Evolutionary conservation across 2,113 vertebrate genomes (phyloP).

Genomic region (Alethe castanea): DNA sequence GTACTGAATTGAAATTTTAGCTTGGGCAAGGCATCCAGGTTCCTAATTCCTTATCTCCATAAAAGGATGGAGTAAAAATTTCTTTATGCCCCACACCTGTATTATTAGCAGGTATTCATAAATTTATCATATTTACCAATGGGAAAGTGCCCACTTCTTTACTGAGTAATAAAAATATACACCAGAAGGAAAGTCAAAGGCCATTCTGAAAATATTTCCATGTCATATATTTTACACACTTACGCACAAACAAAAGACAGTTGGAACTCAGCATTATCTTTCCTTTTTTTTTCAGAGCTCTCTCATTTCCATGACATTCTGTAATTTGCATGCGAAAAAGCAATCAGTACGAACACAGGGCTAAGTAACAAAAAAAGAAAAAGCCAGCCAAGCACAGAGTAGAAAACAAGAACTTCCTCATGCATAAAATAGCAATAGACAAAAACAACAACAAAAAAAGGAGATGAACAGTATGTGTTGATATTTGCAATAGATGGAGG

Average conservation of each 20-base stretch:
- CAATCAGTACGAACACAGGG: slow-evolving; percentile 71
- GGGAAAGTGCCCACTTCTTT: background rate
- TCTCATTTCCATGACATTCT: slow-evolving; percentile 72
- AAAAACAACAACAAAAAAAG: slow-evolving; percentile 37
- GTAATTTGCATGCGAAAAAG: slow-evolving; percentile 78
- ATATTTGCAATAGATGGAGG: slow-evolving; percentile 59
- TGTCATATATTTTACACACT: slow-evolving; percentile 63
- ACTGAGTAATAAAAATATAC: slow-evolving; percentile 17
- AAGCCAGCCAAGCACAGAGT: slow-evolving; percentile 71
- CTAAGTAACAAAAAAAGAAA: slow-evolving; percentile 59
- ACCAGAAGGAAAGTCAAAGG: slow-evolving; percentile 74
- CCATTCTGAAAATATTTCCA: slow-evolving; percentile 65
- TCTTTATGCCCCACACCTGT: slow-evolving; percentile 8
- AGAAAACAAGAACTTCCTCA: slow-evolving; percentile 73
- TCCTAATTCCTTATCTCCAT: slow-evolving; percentile 16
- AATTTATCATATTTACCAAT: slow-evolving; percentile 29
- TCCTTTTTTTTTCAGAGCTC: slow-evolving; percentile 40
- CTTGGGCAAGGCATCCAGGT: background rate
- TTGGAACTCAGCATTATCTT: slow-evolving; percentile 63
- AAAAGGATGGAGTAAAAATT: slow-evolving; percentile 1
- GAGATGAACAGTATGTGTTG: slow-evolving; percentile 52
- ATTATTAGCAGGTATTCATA: slow-evolving; percentile 31
- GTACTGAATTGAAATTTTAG: background rate
- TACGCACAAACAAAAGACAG: slow-evolving; percentile 65
- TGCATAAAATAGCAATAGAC: slow-evolving; percentile 76